phyloP scores from a whole-genome alignment of 2,113 vertebrate species.

The Thermophis baileyi region DNA sequence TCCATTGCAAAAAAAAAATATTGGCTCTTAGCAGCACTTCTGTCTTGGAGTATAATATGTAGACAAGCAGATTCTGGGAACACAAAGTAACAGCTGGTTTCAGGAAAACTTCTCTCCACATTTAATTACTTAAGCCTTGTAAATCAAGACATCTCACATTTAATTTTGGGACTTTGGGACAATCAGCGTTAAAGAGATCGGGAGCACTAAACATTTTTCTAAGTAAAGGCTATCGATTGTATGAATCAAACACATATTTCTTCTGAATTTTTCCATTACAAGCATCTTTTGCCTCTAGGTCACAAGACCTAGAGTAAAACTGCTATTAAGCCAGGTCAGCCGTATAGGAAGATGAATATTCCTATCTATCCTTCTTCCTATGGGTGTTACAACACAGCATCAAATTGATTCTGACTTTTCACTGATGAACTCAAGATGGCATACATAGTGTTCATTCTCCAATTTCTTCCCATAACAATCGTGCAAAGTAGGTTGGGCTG shows the following conservation, averaged over 20 bases:
- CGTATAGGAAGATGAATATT: neutral
- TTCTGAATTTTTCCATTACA: neutral
- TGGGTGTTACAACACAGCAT: neutral
- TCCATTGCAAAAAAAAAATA: neutral
- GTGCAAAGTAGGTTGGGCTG: neutral
- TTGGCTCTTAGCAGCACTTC: slow-evolving; percentile 15
- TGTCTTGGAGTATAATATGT: slow-evolving; percentile 5
- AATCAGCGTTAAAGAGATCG: slow-evolving; percentile 33
- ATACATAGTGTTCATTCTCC: neutral
- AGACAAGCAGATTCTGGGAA: slow-evolving; percentile 17
- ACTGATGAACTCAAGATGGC: neutral
- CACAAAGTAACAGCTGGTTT: neutral
- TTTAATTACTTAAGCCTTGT: neutral
- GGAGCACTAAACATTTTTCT: slow-evolving; percentile 9
- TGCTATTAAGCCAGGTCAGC: neutral
- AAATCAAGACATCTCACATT: slow-evolving; percentile 16
- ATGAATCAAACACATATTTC: neutral
- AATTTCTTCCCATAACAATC: neutral
- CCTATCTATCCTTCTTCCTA: neutral
- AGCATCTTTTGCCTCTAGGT: neutral
- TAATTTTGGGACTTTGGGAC: slow-evolving; percentile 28
- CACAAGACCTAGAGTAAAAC: neutral
- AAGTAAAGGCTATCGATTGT: neutral
- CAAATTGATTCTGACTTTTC: neutral
- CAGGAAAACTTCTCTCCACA: slow-evolving; percentile 19